These are phyloP conservation scores for Pipistrellus pipistrellus DNA, from an alignment of 2,797 vertebrate species.

Conservation along the genomic window DNA sequence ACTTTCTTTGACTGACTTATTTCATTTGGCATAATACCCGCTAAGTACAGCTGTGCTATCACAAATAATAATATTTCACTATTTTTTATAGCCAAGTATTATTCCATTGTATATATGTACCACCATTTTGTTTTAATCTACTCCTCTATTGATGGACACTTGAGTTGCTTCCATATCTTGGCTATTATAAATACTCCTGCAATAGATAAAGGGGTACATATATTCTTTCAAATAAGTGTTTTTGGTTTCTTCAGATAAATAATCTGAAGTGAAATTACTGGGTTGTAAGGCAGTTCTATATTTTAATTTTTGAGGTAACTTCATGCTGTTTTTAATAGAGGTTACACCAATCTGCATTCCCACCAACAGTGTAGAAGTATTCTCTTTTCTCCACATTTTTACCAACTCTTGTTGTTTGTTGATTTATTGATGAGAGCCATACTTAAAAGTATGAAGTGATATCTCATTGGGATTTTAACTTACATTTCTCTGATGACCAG, in stretches of 20 bases:
- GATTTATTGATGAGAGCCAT: neutral
- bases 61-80: neutral
- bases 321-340: neutral
- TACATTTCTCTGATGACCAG: too few species aligned
- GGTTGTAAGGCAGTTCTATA: neutral
- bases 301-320: neutral
- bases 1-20: neutral
- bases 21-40: neutral
- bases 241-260: neutral
- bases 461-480: too few species aligned
- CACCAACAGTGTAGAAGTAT: neutral
- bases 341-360: neutral
- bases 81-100: neutral
- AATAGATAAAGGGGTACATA: neutral
- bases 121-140: neutral
- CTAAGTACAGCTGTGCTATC: neutral
- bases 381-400: neutral
- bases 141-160: neutral
- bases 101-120: neutral
- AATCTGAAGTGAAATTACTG: neutral
- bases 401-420: neutral
- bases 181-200: neutral
- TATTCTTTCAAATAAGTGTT: neutral
- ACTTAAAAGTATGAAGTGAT: too few species aligned
- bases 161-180: neutral